Evolutionary conservation across 2,888 invertebrate genomes (phyloP), one percentile per base, ranked within the genome.

Genomic region (Zygogramma bicolorata): DNA sequence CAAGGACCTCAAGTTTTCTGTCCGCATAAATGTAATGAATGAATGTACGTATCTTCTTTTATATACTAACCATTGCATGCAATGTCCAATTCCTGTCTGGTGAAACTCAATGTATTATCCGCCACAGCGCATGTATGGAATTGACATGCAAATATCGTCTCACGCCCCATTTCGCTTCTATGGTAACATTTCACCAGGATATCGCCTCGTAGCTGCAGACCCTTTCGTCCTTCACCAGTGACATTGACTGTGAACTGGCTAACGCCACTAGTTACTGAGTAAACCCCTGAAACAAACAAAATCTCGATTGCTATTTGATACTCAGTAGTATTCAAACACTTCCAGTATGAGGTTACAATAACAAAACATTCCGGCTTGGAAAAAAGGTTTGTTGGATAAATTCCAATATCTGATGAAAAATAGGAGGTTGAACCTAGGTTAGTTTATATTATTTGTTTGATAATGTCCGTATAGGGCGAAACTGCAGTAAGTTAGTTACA

Each of bases 101-200:
- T 93, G 89, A 97, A 96, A 81, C 93, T 92, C 68, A 97, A 91
- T 74, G 94, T 93, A 87, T 94, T 93, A 85, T 95, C 94, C 59
- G 94, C 91, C 77, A 97, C 93, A 66, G 97, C 96, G 88, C 97
- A 97, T 3, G 97, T 97, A 90, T 97, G 97, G 89, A 97, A 97
- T 91, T 97, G 95, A 85, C 94, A 93, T 62, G 94, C 92, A 89
- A 95, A 96, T 80, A 96, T 91, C n/a, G 94, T 90, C 81, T 93
- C 93, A 49, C 91, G 88, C 75, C 89, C 89, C 31, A 81, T 79
- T 46, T 85, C 84, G 18, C 29, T 88, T 3, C 95, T 90, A 82
- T 95, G 93, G 89, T 96, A 97, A 86, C 97, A 97, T 86, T 97
- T 96, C 82, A 97, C 92, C 74, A 97, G 90, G 79, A 97, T 94